Evolutionary conservation across 2,888 invertebrate species (phyloP).

Genomic region (Trichogramma dendrolimi): DNA sequence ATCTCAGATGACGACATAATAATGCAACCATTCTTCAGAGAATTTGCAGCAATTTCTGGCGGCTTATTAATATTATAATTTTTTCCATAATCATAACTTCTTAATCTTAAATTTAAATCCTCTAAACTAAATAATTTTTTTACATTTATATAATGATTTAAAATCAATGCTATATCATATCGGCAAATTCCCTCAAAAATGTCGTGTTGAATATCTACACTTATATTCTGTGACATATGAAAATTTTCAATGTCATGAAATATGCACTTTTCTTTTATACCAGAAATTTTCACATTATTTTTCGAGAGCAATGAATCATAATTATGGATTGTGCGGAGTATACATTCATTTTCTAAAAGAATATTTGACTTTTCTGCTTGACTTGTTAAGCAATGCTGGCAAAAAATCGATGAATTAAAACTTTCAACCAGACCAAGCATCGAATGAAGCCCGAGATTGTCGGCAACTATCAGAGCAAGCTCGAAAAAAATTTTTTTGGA

Average conservation of each 20-base stretch:
- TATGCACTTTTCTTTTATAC: slow-evolving; percentile 14
- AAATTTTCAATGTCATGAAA: slow-evolving; percentile 16
- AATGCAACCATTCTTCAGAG: slow-evolving; percentile 15
- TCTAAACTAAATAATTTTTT: slow-evolving; percentile 23
- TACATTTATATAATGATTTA: slow-evolving; percentile 16
- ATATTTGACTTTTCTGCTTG: background rate
- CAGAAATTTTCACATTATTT: slow-evolving; percentile 2
- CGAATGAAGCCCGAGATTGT: too few relatives aligned
- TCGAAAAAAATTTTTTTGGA: too few relatives aligned
- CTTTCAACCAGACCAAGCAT: too few relatives aligned
- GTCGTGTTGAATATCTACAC: slow-evolving; percentile 24
- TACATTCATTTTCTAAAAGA: background rate
- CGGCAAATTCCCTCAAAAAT: slow-evolving; percentile 17
- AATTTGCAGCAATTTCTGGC: slow-evolving; percentile 14
- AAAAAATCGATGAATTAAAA: too few relatives aligned
- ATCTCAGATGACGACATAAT: slow-evolving; percentile 25
- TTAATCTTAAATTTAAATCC: slow-evolving; percentile 24
- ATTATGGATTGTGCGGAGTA: background rate
- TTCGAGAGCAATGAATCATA: background rate
- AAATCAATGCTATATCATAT: slow-evolving; percentile 20
- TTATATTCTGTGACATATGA: slow-evolving; percentile 13
- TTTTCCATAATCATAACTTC: slow-evolving; percentile 26
- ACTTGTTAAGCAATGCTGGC: background rate
- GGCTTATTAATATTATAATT: slow-evolving; percentile 24
- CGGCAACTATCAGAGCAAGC: too few relatives aligned